phyloP scores from a whole-genome alignment of 2,888 invertebrate genomes.

The Tortrix viridana region DNA sequence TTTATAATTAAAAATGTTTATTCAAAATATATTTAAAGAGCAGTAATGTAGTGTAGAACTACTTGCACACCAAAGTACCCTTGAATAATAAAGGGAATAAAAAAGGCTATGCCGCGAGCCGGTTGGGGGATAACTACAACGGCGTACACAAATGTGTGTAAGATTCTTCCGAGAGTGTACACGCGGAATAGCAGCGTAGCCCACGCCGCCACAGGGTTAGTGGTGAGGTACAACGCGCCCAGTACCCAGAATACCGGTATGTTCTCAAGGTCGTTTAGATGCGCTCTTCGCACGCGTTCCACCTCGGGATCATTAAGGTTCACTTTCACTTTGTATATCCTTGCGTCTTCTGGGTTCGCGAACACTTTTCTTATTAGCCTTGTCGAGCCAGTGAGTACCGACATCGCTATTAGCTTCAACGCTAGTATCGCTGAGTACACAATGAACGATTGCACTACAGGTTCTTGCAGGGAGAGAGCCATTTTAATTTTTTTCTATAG shows the following conservation, averaged over 20 bases:
- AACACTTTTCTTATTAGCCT: conserved; percentile 45
- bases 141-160: conserved; percentile 84
- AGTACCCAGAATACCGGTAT: conserved; percentile 80
- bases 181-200: conserved; percentile 61
- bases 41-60: conserved; percentile 25
- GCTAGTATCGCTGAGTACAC: conserved; percentile 38
- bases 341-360: conserved; percentile 47
- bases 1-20: not conserved
- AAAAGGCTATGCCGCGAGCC: conserved; percentile 37
- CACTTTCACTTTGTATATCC: conserved; percentile 51
- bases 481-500: conserved; percentile 2
- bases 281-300: conserved; percentile 81
- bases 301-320: conserved; percentile 73
- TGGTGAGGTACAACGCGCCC: conserved; percentile 77
- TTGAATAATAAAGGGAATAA: conserved; percentile 35
- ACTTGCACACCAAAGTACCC: conserved; percentile 38
- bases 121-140: conserved; percentile 76
- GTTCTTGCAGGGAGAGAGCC: conserved; percentile 34
- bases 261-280: conserved; percentile 86
- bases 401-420: conserved; percentile 28
- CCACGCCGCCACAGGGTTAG: conserved; percentile 66
- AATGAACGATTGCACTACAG: conserved; percentile 37
- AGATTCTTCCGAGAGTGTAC: conserved; percentile 72
- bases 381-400: conserved; percentile 16
- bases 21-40: conserved; percentile 17